These are phyloP conservation scores for Chesias legatella DNA, from an alignment of 2,888 invertebrate genomes.

Conservation along the genomic window DNA sequence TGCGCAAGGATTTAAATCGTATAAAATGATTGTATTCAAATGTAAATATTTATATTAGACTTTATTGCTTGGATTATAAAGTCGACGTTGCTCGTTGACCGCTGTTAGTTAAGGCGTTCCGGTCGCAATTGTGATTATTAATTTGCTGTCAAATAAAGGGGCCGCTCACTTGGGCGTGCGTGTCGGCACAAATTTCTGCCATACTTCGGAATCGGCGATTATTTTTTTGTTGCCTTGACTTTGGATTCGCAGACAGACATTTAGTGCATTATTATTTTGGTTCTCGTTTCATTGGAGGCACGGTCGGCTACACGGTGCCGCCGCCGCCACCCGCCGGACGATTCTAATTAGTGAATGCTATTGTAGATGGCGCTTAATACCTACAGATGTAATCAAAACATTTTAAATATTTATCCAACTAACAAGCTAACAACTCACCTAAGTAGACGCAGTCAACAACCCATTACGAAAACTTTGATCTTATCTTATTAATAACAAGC, in stretches of 20 bases:
- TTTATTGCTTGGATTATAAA: conserved; percentile 63
- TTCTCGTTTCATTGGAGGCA: conserved; percentile 48
- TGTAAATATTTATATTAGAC: conserved; percentile 61
- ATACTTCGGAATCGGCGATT: conserved; percentile 78
- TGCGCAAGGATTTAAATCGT: conserved; percentile 75
- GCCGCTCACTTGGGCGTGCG: conserved; percentile 80
- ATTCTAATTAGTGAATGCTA: conserved; percentile 49
- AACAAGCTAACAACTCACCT: too few relatives aligned
- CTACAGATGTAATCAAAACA: too few relatives aligned
- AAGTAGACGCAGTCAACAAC: too few relatives aligned
- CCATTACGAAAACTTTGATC: too few relatives aligned
- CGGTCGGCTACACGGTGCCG: conserved; percentile 27
- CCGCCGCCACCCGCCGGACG: conserved; percentile 6
- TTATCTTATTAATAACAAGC: too few relatives aligned
- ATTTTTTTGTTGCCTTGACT: conserved; percentile 72
- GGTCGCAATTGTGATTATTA: conserved; percentile 68
- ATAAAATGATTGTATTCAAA: conserved; percentile 53
- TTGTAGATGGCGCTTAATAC: conserved; percentile 40
- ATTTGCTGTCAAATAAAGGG: conserved; percentile 81
- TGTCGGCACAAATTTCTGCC: conserved; percentile 79
- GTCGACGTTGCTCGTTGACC: conserved; percentile 58
- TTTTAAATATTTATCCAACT: too few relatives aligned
- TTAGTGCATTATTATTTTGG: conserved; percentile 61
- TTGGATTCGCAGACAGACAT: conserved; percentile 73
- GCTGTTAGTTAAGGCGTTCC: conserved; percentile 62